Evolutionary conservation across 92 coral and sea anemone genomes (phyloP).

Genomic region (Phenganax marumi): DNA sequence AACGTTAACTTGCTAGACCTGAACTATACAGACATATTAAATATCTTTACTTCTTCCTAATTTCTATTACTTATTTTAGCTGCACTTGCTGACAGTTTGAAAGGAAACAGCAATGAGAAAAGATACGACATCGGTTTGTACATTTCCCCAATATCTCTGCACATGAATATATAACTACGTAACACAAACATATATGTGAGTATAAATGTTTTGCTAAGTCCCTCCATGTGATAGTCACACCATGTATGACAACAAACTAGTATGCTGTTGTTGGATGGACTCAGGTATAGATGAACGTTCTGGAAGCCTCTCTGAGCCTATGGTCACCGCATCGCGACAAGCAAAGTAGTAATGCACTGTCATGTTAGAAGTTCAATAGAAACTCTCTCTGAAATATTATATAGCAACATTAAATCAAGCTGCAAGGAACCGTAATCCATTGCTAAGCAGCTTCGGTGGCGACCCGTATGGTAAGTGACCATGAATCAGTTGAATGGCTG

Average conservation of each 20-base stretch:
- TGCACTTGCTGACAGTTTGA: background rate
- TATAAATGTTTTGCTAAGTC: too few species aligned
- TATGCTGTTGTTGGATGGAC: too few species aligned
- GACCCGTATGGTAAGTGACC: slow-evolving; percentile 31
- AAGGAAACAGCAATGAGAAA: background rate
- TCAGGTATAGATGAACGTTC: too few species aligned
- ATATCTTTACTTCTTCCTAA: background rate
- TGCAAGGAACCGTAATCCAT: slow-evolving; percentile 29
- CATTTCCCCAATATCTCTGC: background rate
- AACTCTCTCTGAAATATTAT: background rate
- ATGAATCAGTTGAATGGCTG: too few species aligned
- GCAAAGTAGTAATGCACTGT: background rate
- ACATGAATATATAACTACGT: too few species aligned
- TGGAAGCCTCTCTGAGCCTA: too few species aligned
- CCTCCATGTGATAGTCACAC: too few species aligned
- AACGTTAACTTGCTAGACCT: too few species aligned
- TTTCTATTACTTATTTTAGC: background rate
- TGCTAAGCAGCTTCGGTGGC: slow-evolving; percentile 31
- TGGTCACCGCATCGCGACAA: background rate
- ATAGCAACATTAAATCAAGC: slow-evolving; percentile 38
- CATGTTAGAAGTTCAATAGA: background rate
- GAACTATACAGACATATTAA: background rate
- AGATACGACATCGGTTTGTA: slow-evolving; percentile 28
- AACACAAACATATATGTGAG: too few species aligned
- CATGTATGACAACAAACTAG: too few species aligned